Conservation (phyloP, 64 coral and sea anemone genomes). For the Stichodactyla mertensii region DNA sequence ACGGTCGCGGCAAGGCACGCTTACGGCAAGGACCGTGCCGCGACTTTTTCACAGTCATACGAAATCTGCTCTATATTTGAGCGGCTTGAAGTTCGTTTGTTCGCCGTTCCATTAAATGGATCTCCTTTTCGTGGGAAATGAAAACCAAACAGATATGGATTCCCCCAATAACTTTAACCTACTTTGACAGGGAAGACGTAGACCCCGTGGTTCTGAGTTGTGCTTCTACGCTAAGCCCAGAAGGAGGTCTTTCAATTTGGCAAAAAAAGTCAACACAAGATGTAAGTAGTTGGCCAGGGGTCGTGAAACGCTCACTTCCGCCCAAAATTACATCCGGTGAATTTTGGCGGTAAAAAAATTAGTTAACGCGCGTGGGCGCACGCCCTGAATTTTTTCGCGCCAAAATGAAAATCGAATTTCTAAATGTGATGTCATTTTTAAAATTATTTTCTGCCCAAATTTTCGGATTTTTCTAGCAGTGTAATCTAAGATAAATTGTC, state of each 20-base stretch:
- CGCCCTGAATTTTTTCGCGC: not conserved
- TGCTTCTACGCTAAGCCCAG: slow-evolving; percentile 51
- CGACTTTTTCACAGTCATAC: no score
- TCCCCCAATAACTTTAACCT: not conserved
- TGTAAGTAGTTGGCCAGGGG: not conserved
- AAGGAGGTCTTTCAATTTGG: slow-evolving; percentile 78
- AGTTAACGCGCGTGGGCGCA: not conserved
- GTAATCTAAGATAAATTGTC: no score
- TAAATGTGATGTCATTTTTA: not conserved
- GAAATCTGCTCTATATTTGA: no score
- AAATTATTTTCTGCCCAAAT: not conserved
- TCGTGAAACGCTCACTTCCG: not conserved
- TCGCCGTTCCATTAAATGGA: no score
- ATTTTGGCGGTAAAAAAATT: not conserved
- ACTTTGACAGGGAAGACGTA: slow-evolving; percentile 31
- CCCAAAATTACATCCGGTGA: not conserved
- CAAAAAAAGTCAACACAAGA: slow-evolving; percentile 22
- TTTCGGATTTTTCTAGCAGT: not conserved
- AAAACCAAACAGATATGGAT: not conserved
- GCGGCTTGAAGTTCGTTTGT: no score
- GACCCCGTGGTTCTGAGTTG: slow-evolving; percentile 69
- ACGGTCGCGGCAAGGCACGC: no score
- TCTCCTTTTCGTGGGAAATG: no score
- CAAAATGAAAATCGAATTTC: not conserved
- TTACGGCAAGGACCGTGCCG: no score